Conservation (phyloP, 2,113 vertebrate species). For the Grantiella picta region DNA sequence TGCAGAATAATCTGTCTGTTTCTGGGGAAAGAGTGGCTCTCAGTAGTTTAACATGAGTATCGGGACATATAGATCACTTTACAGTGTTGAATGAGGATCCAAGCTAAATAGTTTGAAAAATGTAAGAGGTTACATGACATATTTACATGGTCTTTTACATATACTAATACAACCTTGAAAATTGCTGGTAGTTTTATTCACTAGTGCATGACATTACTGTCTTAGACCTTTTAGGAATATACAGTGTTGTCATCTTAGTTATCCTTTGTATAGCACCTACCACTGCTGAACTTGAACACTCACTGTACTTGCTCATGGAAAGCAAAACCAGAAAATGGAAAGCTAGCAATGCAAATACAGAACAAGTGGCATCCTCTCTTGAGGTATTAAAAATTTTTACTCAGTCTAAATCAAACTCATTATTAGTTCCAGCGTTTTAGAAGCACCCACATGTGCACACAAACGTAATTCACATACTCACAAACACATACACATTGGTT, state of each 20-base stretch:
- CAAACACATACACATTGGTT: fast-evolving
- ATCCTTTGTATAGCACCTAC: background rate
- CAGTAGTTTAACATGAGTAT: background rate
- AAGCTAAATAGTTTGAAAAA: background rate
- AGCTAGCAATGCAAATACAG: background rate
- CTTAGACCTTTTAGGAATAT: background rate
- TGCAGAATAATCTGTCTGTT: background rate
- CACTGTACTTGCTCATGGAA: background rate
- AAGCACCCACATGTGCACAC: background rate
- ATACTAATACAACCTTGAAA: background rate
- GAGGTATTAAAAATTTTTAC: background rate
- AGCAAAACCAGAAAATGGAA: background rate
- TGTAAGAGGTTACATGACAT: background rate
- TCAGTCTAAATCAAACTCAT: background rate
- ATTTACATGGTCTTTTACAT: background rate
- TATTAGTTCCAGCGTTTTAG: background rate
- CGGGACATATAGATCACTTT: background rate
- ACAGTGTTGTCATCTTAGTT: background rate
- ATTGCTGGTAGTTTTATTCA: background rate
- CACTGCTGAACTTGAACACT: background rate
- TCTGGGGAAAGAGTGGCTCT: background rate
- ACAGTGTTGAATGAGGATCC: background rate
- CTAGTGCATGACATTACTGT: background rate
- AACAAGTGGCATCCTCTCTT: background rate
- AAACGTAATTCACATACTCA: fast-evolving